These are phyloP conservation scores for Peribatodes rhomboidaria DNA, from an alignment of 2,888 invertebrate species.

Conservation along the genomic window DNA sequence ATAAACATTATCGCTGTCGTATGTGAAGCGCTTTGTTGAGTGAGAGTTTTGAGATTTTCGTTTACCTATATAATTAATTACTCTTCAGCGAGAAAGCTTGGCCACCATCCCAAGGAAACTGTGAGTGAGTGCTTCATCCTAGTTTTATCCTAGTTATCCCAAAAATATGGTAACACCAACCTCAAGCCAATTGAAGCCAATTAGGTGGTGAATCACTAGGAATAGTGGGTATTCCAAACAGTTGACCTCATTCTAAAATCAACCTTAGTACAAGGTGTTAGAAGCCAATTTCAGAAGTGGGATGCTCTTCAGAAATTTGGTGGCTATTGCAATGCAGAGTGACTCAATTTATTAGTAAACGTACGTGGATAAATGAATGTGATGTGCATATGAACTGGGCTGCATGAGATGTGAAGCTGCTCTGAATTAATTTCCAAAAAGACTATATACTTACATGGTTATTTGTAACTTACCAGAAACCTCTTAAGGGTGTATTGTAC, in stretches of 20 bases:
- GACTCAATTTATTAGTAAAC: constrained; percentile 34
- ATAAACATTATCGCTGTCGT: too few species aligned
- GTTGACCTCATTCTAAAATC: constrained; percentile 10
- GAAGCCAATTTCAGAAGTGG: constrained; percentile 1
- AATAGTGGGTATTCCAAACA: constrained; percentile 29
- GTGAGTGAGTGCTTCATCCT: too few species aligned
- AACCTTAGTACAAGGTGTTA: constrained; percentile 32
- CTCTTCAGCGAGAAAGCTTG: too few species aligned
- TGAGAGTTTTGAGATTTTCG: too few species aligned
- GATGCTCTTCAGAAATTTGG: constrained; percentile 15
- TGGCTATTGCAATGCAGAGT: constrained; percentile 29
- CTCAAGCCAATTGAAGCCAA: constrained; percentile 66
- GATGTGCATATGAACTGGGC: constrained; percentile 21
- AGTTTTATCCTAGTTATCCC: not conserved
- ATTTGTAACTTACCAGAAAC: too few species aligned
- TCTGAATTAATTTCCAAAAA: constrained; percentile 7
- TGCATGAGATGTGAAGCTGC: not conserved
- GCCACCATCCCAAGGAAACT: too few species aligned
- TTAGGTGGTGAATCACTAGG: constrained; percentile 59
- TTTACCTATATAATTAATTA: too few species aligned
- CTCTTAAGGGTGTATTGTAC: too few species aligned
- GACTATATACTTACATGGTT: not conserved
- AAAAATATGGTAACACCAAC: constrained; percentile 24
- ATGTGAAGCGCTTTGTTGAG: too few species aligned
- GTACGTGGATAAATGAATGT: constrained; percentile 21